These are phyloP conservation scores for Metopolophium dirhodum DNA, from an alignment of 1,140 invertebrate species.

Conservation along the genomic window DNA sequence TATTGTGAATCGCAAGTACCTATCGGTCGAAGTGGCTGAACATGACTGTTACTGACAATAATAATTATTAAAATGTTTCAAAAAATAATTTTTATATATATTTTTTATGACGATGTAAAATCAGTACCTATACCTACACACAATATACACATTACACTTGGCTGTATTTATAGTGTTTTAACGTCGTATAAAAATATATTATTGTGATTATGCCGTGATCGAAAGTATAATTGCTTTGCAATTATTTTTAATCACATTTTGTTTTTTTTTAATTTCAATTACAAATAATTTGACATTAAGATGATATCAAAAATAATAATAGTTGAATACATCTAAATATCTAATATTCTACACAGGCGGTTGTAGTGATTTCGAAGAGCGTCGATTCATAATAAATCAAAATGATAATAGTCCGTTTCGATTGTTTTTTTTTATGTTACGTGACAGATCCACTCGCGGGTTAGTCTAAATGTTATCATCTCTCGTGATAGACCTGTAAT, in stretches of 20 bases:
- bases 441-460: neutral
- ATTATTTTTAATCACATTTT: slow-evolving; percentile 6
- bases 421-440: neutral
- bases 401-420: neutral
- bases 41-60: neutral
- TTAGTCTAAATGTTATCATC: neutral
- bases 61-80: neutral
- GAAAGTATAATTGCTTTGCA: neutral
- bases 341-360: neutral
- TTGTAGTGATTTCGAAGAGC: neutral
- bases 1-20: neutral
- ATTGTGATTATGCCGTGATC: neutral
- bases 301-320: slow-evolving; percentile 16
- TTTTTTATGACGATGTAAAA: neutral
- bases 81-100: neutral
- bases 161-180: neutral
- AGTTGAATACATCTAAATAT: neutral
- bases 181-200: neutral
- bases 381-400: neutral
- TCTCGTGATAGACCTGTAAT: neutral
- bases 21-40: neutral
- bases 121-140: neutral
- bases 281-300: neutral
- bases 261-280: neutral
- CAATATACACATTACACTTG: neutral